Percentiles rank a stretch among this genome's conserved stretches.
phyloP scores from a whole-genome alignment of 2,797 vertebrate genomes.

The Cygnus olor region DNA sequence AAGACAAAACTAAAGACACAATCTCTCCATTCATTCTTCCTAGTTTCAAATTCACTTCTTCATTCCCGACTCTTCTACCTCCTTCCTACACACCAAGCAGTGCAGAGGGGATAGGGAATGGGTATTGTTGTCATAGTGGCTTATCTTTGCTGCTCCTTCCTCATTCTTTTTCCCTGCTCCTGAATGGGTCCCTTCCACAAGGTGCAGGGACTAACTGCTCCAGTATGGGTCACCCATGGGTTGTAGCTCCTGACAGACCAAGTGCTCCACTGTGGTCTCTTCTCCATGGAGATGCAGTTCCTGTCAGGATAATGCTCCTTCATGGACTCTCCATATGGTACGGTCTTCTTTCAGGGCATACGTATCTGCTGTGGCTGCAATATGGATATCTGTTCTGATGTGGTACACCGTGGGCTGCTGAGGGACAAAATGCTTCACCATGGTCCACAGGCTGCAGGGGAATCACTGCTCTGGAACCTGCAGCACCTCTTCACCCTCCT shows the following conservation, averaged over 20 bases:
- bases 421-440: accelerated
- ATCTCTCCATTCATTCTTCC: neutral
- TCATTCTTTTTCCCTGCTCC: neutral
- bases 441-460: neutral
- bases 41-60: neutral
- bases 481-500: neutral
- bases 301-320: neutral
- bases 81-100: neutral
- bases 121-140: neutral
- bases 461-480: neutral
- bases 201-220: neutral
- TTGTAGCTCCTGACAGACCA: neutral
- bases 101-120: neutral
- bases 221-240: neutral
- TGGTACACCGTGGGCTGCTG: neutral
- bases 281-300: neutral
- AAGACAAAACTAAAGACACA: neutral
- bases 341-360: neutral
- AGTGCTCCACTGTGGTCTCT: neutral
- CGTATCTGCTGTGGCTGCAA: neutral
- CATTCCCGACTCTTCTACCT: neutral
- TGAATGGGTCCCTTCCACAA: neutral
- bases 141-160: neutral
- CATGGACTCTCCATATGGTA: neutral
- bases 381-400: neutral